Evolutionary conservation across 2,797 vertebrate species (phyloP).

Genomic region (Hylomyscus alleni): DNA sequence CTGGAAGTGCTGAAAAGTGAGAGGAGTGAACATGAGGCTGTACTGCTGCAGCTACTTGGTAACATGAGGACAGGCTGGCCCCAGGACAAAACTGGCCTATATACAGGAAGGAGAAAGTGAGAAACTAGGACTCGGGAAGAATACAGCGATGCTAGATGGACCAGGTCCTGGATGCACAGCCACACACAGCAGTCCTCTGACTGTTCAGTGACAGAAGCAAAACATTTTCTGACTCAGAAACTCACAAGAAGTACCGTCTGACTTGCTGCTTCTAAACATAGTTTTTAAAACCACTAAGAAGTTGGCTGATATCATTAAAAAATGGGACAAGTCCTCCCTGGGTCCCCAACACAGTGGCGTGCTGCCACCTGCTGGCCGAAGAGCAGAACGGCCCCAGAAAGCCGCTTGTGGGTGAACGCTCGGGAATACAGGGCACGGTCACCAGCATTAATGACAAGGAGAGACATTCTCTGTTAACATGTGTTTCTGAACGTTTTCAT

Average conservation of each 20-base stretch:
- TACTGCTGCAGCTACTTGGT: not conserved
- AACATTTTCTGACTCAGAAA: not conserved
- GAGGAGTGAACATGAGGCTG: not conserved
- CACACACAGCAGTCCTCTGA: not conserved
- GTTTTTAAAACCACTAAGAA: not conserved
- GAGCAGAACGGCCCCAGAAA: not conserved
- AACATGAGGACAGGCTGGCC: not conserved
- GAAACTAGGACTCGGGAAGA: not conserved
- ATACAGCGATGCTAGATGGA: not conserved
- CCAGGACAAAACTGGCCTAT: not conserved
- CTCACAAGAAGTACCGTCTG: not conserved
- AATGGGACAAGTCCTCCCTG: not conserved
- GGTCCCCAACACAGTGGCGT: constrained; percentile 78
- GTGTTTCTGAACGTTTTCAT: not conserved
- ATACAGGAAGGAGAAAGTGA: not conserved
- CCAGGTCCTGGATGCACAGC: not conserved
- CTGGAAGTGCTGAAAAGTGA: not conserved
- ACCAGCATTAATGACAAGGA: not conserved
- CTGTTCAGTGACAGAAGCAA: not conserved
- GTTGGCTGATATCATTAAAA: constrained; percentile 6
- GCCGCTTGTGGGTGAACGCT: accelerated
- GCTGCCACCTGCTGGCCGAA: constrained; percentile 89
- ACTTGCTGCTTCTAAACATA: not conserved
- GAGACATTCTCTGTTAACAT: not conserved
- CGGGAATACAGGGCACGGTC: not conserved